phyloP scores from a whole-genome alignment of 2,113 vertebrate genomes.

The Epinephelus moara region DNA sequence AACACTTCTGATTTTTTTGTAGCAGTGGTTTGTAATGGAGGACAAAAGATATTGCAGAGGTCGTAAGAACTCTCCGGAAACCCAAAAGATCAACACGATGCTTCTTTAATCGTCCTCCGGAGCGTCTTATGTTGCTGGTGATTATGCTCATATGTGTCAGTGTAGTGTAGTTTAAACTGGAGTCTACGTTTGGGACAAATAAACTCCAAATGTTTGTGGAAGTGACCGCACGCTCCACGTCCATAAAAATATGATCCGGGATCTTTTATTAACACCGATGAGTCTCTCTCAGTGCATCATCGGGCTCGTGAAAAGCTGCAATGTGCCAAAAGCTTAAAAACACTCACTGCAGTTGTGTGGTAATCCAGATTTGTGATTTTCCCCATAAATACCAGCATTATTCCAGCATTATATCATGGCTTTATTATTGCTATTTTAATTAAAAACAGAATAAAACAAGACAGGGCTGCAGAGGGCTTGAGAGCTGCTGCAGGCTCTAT shows the following conservation, averaged over 20 bases:
- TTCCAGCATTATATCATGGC: background rate
- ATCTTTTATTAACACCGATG: background rate
- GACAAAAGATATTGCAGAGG: too few relatives aligned
- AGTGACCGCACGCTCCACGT: background rate
- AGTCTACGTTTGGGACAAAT: background rate
- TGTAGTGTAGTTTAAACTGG: too few relatives aligned
- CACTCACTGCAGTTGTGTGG: too few relatives aligned
- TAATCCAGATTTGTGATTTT: background rate
- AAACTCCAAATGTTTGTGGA: background rate
- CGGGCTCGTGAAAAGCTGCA: background rate
- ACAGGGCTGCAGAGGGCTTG: background rate
- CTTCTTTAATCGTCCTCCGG: too few relatives aligned
- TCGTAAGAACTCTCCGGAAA: background rate
- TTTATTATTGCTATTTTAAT: conserved; percentile 18
- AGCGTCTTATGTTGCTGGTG: too few relatives aligned
- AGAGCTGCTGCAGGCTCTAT: conserved; percentile 13
- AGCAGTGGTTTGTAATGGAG: too few relatives aligned
- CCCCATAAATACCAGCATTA: too few relatives aligned
- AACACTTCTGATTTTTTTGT: background rate
- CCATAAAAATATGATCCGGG: background rate
- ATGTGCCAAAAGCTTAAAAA: conserved; percentile 10
- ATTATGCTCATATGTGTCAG: too few relatives aligned
- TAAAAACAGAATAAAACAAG: background rate
- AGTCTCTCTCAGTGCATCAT: background rate
- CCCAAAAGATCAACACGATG: background rate